Evolutionary conservation across 2,888 invertebrate genomes (phyloP), one percentile per base, ranked within the genome.

Genomic region (Rhimphoctona megacephalus): DNA sequence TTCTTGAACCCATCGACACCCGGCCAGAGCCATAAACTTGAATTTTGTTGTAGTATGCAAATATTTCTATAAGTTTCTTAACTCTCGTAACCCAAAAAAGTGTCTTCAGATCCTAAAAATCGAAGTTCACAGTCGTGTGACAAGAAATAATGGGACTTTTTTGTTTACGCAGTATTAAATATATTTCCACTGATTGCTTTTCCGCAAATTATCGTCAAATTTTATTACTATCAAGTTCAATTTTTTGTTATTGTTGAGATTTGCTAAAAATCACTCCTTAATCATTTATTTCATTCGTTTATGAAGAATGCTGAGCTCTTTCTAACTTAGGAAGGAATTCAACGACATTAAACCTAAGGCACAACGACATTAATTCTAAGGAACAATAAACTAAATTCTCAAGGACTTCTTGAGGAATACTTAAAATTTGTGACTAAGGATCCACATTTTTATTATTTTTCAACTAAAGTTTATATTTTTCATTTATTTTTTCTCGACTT

Each of bases 341-440:
- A 52, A 39, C 74, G 74, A 46, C 66, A 57, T 14, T 76, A 57
- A 22, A 39, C 54, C 76, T 25, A 72, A 76, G 7, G 39, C 39
- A n/a, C n/a, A n/a, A n/a, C n/a, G n/a, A n/a, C n/a, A n/a, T n/a
- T n/a, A n/a, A n/a, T 69, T 33, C 33, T 82, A 67, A 82, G 57
- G 83, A 80, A 69, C 33, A 30, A 30, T 17, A 61, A 30, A 30
- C 17, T 30, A 46, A 76, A 76, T 72, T 30, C 30, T 76, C 79
- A 85, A 66, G 83, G 76, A 78, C 19, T 67, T 74, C 66, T 77
- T 46, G 66, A 52, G 57, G n/a, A 25, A 69, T 67, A 85, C 76
- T n/a, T 52, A 74, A 79, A 85, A 76, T 66, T 54, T 83, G 72
- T 52, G 64, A 52, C 22, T 6, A 4, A 30, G 14, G 22, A 61